A percentile compares a stretch with the other conserved stretches of the same genome.
phyloP scores from a whole-genome alignment of 1,140 invertebrate species.

The Ceratosolen fusciceps region DNA sequence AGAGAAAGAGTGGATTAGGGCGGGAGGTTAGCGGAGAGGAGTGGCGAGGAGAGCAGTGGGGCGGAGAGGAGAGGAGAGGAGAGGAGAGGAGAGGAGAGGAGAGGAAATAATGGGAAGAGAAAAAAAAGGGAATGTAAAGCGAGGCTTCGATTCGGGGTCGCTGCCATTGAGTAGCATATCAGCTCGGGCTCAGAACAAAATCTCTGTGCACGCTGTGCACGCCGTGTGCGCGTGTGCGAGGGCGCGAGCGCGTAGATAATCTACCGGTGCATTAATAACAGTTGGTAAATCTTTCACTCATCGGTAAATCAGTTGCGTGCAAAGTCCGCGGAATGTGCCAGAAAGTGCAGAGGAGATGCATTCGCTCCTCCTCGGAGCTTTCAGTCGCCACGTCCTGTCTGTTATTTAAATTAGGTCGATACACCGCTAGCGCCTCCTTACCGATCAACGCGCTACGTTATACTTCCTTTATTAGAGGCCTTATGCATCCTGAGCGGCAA shows the following conservation, averaged over 20 bases:
- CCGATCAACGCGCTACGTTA: conserved; percentile 17
- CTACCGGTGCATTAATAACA: conserved; percentile 54
- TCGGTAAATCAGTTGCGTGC: conserved; percentile 44
- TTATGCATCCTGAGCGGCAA: neutral
- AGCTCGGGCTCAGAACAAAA: too few relatives aligned
- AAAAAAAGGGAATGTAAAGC: too few relatives aligned
- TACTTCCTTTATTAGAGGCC: conserved; percentile 40
- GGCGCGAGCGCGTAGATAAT: neutral
- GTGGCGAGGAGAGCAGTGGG: too few relatives aligned
- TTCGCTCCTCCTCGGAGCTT: conserved; percentile 6
- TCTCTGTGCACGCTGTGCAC: too few relatives aligned
- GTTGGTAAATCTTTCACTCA: conserved; percentile 62
- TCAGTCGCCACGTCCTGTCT: conserved; percentile 33
- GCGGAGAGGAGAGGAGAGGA: too few relatives aligned
- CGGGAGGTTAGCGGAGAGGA: too few relatives aligned
- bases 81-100: too few relatives aligned
- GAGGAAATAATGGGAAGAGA: too few relatives aligned
- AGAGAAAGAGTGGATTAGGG: too few relatives aligned
- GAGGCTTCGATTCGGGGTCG: too few relatives aligned
- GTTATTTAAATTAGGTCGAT: conserved; percentile 65
- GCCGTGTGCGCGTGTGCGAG: too few relatives aligned
- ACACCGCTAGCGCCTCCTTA: conserved; percentile 52
- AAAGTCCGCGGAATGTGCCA: neutral
- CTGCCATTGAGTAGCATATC: neutral
- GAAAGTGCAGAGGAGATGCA: neutral